phyloP scores from a whole-genome alignment of 1,140 invertebrate genomes.

The Habropoda laboriosa region DNA sequence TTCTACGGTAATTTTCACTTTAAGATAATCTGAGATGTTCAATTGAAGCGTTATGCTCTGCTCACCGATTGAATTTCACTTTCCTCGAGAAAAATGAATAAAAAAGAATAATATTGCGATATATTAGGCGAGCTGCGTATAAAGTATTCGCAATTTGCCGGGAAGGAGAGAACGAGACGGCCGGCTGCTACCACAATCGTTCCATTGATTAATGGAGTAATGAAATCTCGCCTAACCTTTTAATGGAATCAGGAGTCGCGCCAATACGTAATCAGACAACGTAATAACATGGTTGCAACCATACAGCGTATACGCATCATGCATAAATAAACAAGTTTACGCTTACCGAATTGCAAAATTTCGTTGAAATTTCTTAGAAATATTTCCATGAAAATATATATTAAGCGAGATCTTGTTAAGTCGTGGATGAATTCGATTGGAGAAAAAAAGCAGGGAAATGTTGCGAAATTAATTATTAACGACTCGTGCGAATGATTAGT shows the following conservation, averaged over 20 bases:
- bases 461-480: not conserved
- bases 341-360: not conserved
- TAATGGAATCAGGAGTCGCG: slow-evolving; percentile 39
- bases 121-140: not conserved
- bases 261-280: slow-evolving; percentile 36
- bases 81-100: not conserved
- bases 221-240: slow-evolving; percentile 47
- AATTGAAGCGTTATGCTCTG: too few relatives aligned
- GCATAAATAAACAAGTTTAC: not conserved
- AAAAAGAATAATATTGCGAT: not conserved
- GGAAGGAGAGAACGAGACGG: not conserved
- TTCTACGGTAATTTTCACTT: not conserved
- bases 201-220: slow-evolving; percentile 43
- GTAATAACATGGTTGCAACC: slow-evolving; percentile 16
- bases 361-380: not conserved
- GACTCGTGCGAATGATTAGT: too few relatives aligned
- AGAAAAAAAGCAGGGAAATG: too few relatives aligned
- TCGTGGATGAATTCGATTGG: too few relatives aligned
- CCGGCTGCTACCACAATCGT: slow-evolving; percentile 23
- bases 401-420: not conserved
- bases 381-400: too few relatives aligned
- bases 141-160: not conserved
- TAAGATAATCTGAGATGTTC: not conserved
- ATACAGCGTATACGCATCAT: not conserved
- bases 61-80: not conserved